Conservation (phyloP, 2,113 vertebrate genomes). For the Cynopterus brachyotis region DNA sequence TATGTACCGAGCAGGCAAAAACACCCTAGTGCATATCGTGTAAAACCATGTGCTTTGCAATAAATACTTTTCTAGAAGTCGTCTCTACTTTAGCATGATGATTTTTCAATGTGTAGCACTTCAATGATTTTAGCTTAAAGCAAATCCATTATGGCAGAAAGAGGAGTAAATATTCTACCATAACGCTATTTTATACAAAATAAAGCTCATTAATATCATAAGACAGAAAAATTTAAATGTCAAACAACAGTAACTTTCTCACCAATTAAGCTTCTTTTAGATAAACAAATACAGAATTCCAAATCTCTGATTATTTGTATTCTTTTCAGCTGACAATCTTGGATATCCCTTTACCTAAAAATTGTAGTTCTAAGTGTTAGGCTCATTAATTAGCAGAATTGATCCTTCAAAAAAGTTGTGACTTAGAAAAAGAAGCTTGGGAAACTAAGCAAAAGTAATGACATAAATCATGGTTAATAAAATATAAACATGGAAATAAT, state of each 20-base stretch:
- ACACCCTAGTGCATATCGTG: background rate
- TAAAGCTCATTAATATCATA: background rate
- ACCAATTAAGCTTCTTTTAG: background rate
- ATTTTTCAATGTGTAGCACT: background rate
- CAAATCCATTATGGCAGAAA: background rate
- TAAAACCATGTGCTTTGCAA: background rate
- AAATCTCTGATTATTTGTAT: constrained; percentile 17
- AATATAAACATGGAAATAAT: background rate
- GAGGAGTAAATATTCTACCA: constrained; percentile 8
- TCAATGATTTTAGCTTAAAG: background rate
- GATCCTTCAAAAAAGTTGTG: background rate
- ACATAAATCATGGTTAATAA: background rate
- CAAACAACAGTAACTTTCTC: background rate
- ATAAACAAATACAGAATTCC: constrained; percentile 35
- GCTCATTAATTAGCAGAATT: background rate
- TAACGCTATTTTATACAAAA: background rate
- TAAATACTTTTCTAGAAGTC: background rate
- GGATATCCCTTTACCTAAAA: background rate
- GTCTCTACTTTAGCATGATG: background rate
- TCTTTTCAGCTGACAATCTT: background rate
- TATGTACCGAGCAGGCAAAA: background rate
- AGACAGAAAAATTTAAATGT: constrained; percentile 23
- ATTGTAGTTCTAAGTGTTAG: background rate
- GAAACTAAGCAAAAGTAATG: background rate
- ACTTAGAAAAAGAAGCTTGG: background rate